Base-by-base conservation (phyloP, 2,888 invertebrate genomes). In the Clunio marinus region DNA sequence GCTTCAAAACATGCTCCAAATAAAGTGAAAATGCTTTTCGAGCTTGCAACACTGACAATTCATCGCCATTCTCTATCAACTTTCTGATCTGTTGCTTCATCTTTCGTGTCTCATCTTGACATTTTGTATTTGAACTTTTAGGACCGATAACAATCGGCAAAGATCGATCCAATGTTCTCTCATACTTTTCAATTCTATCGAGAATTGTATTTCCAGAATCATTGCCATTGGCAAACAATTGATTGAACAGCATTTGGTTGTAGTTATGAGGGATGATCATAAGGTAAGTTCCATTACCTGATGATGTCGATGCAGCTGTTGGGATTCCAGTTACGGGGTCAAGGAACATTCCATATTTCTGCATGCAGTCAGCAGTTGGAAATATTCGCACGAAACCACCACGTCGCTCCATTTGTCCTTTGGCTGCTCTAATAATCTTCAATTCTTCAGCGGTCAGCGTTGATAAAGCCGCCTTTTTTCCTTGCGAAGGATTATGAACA, bases 331-430 rank as follows among this genome's bases (percentile, higher is more conserved):
- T 86, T 59, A 84, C 81, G 0, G 88, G 82, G 80, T 91, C 90
- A 58, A 91, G 80, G 75, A 89, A 91, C 74, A 86, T 85, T 13
- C 88, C 86, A 76, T 91, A 92, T 75, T 88, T 86, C 75, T 86
- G 84, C 93, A 94, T 94, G 20, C 91, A 89, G 77, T 93, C 93
- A 70, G 88, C 85, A 22, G 92, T 88, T 20, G 96, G 96, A 79
- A 94, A 96, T 73, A 96, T 92, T 59, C 94, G 80, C 8, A 95
- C 90, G 80, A 91, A 96, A 28, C 95, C 95, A 1, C 93, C 93
- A 25, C 91, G 81, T 1, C 95, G 81, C 22, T 86, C 85, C 77
- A 91, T 90, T 78, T 96, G 94, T 58, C 88, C 85, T 71, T 86
- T 84, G 25, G 88, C 86, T 41, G 86, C 84, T 2, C 88, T 83